A percentile compares a stretch with the other conserved stretches of the same genome.
Conservation (phyloP, 2,113 vertebrate genomes). For the Crotophaga sulcirostris region DNA sequence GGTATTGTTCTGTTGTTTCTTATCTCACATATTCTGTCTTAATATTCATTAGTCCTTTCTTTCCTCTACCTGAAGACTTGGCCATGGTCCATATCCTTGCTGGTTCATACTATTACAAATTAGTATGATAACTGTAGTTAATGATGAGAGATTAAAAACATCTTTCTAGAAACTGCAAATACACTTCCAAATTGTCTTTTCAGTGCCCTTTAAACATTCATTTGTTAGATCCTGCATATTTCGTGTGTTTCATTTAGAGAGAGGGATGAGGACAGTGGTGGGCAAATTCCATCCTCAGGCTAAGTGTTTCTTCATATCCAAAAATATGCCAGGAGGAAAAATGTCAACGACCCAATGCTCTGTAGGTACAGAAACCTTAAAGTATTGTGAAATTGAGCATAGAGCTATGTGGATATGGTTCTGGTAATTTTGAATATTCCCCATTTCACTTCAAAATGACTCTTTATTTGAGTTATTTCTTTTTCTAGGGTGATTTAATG, state of each 20-base stretch:
- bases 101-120: background rate
- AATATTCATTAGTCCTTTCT: background rate
- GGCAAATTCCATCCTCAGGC: background rate
- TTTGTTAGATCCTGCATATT: background rate
- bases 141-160: slow-evolving; percentile 38
- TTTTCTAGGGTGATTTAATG: background rate
- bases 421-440: background rate
- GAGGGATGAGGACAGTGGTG: background rate
- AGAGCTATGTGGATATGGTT: background rate
- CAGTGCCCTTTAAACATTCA: background rate
- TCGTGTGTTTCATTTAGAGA: background rate
- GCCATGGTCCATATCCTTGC: background rate
- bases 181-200: background rate
- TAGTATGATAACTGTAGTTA: background rate
- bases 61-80: background rate
- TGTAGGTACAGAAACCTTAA: background rate
- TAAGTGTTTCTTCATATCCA: background rate
- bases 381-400: background rate
- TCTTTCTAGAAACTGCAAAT: background rate
- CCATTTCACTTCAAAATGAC: background rate
- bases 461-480: background rate
- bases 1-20: background rate
- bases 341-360: background rate
- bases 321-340: background rate
- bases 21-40: background rate